Evolutionary conservation across 1,140 invertebrate genomes (phyloP), one percentile per base, ranked within the genome.

Genomic region (Carcinoscorpius rotundicauda): DNA sequence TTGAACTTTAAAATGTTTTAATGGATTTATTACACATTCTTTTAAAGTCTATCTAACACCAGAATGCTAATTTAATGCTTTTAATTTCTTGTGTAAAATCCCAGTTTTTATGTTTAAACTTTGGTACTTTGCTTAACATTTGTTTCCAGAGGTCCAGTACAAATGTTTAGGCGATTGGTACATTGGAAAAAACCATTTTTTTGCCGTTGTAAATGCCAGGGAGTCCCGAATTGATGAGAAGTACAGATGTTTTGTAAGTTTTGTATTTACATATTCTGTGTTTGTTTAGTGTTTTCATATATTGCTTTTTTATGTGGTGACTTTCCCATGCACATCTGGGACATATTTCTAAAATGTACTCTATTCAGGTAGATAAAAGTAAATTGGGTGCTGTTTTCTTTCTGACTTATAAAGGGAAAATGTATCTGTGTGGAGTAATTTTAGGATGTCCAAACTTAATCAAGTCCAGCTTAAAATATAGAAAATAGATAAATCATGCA

Each of bases 111-210:
- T 29, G 29, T 29, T 29, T 29, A 29, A 63, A 63, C 49, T 63
- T 76, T 75, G 51, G 49, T 62, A 52, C 6, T 64, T 63, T 3
- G 49, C 48, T 52, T 58, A 49, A 51, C 49, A 11, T 51, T 62
- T 55, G 5, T 58, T 64, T 53, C 10, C 67, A 86, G 88, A 88
- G 69, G 90, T 93, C 4, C 91, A 95, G 76, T 97, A 90, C 75
- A 92, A 87, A 75, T 97, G 93, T 75, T 78, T 97, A 52, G 93
- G 93, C 4, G 90, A 94, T 80, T 96, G 93, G 93, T 94, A 94
- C 78, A 86, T 94, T 29, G 90, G 87, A 6, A 95, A 95, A 75
- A 94, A 96, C 79, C 91, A 95, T 74, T 96, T 88, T 73, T 95
- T 95, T 77, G 92, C 92, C 62, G 91, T 94, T 6, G 90, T 89